Conservation (phyloP, 1,140 invertebrate species). For the Brachionus rubens region DNA sequence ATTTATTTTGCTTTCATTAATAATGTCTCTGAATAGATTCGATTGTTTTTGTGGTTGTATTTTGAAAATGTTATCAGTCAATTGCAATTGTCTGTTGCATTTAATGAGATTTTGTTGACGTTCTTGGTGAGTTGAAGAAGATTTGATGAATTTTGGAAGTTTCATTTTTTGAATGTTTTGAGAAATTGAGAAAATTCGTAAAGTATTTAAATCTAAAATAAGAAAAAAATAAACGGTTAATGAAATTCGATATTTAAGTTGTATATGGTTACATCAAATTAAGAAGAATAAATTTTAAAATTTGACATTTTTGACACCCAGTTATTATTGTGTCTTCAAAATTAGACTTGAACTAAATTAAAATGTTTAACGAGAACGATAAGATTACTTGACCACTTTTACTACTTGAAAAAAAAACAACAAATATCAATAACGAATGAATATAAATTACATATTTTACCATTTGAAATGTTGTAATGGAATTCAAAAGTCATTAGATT, state of each 20-base stretch:
- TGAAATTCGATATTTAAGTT: conserved; percentile 17
- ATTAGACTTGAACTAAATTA: neutral
- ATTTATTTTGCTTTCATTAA: conserved; percentile 4
- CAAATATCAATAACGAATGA: too few species aligned
- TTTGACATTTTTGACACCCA: conserved; percentile 32
- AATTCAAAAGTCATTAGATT: too few species aligned
- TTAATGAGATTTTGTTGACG: conserved; percentile 20
- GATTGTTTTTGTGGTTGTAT: conserved; percentile 18
- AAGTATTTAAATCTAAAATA: conserved; percentile 4
- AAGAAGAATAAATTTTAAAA: neutral
- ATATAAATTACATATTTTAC: too few species aligned
- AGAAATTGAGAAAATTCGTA: neutral
- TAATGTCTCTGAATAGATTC: neutral
- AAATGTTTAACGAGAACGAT: neutral
- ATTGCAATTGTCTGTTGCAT: neutral
- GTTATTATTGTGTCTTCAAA: neutral
- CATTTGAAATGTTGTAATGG: too few species aligned
- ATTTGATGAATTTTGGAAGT: conserved; percentile 33
- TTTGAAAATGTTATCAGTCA: conserved; percentile 24
- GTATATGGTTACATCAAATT: neutral
- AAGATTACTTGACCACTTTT: too few species aligned
- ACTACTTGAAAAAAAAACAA: too few species aligned
- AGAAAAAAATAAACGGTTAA: neutral
- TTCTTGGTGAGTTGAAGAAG: conserved; percentile 33
- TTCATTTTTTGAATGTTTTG: neutral